A percentile compares a stretch with the other conserved stretches of the same genome.
Evolutionary conservation across 2,113 vertebrate species (phyloP).

Genomic region (Leucopsar rothschildi): DNA sequence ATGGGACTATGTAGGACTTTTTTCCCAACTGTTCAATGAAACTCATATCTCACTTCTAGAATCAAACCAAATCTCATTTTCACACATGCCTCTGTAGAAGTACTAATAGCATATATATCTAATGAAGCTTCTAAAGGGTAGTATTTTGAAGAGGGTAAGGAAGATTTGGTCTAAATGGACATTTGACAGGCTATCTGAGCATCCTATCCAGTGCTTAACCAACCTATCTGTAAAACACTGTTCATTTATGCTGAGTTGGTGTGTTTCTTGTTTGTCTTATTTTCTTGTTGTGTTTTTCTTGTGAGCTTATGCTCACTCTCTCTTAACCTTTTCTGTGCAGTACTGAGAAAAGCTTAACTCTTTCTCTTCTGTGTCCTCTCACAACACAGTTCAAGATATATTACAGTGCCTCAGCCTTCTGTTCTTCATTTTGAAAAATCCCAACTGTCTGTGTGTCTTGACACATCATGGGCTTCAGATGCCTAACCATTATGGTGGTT

Average conservation of each 20-base stretch:
- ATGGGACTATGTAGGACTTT: background rate
- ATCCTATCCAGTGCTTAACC: background rate
- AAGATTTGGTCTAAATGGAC: background rate
- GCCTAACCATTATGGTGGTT: background rate
- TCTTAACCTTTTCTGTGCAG: background rate
- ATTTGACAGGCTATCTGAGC: background rate
- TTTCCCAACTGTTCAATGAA: background rate
- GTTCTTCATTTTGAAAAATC: background rate
- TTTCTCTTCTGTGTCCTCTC: background rate
- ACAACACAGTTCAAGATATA: background rate
- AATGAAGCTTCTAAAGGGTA: background rate
- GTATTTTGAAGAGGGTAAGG: background rate
- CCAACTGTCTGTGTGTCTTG: background rate
- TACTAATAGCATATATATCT: background rate
- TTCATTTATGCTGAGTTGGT: background rate
- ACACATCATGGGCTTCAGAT: background rate
- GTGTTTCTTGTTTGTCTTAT: background rate
- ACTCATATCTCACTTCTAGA: background rate
- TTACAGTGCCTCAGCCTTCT: background rate
- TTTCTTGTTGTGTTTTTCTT: background rate
- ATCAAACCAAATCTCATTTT: background rate
- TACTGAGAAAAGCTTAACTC: background rate
- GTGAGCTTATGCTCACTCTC: background rate
- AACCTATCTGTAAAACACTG: background rate
- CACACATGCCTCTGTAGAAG: background rate